These are phyloP conservation scores for Leptatherina wallacei DNA, from an alignment of 2,797 vertebrate species.

Conservation along the genomic window DNA sequence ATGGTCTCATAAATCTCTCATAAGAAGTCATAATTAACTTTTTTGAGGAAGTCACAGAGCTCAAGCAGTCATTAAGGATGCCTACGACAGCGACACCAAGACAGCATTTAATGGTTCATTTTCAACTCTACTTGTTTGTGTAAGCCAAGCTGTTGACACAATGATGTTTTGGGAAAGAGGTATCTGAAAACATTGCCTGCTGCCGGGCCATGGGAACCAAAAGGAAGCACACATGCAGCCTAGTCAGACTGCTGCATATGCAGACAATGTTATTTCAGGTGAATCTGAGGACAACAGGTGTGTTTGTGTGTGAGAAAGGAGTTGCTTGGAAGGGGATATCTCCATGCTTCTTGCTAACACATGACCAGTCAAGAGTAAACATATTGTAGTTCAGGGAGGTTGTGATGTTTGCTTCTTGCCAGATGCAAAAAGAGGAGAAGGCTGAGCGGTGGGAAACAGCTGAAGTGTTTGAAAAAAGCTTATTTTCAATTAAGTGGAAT, in stretches of 20 bases:
- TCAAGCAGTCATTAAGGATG: slow-evolving; percentile 31
- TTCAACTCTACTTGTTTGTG: slow-evolving; percentile 43
- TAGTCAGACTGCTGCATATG: slow-evolving; percentile 44
- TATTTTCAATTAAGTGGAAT: slow-evolving; percentile 16
- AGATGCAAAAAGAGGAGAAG: slow-evolving; percentile 18
- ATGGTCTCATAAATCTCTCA: slow-evolving; percentile 18
- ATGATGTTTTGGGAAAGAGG: slow-evolving; percentile 68
- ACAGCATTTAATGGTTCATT: slow-evolving; percentile 44
- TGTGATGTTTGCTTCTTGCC: slow-evolving; percentile 13
- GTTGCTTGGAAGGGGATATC: slow-evolving; percentile 21
- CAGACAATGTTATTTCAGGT: slow-evolving; percentile 72
- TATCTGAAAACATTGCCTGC: slow-evolving; percentile 71
- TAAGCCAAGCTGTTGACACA: slow-evolving; percentile 72
- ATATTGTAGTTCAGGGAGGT: background rate
- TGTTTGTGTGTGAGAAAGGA: slow-evolving; percentile 32
- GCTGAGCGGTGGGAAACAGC: background rate
- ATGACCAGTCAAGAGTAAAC: slow-evolving; percentile 15
- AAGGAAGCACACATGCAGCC: slow-evolving; percentile 55
- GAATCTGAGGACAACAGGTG: slow-evolving; percentile 73
- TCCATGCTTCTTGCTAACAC: slow-evolving; percentile 25
- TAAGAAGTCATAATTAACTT: slow-evolving; percentile 14
- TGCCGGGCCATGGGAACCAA: slow-evolving; percentile 70
- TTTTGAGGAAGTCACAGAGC: slow-evolving; percentile 34
- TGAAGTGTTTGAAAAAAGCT: background rate
- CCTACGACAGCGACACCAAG: slow-evolving; percentile 31